Percentiles rank a stretch among this genome's conserved stretches.
These are phyloP conservation scores for Cephus pygmeus DNA, from an alignment of 2,888 invertebrate genomes.

Conservation along the genomic window DNA sequence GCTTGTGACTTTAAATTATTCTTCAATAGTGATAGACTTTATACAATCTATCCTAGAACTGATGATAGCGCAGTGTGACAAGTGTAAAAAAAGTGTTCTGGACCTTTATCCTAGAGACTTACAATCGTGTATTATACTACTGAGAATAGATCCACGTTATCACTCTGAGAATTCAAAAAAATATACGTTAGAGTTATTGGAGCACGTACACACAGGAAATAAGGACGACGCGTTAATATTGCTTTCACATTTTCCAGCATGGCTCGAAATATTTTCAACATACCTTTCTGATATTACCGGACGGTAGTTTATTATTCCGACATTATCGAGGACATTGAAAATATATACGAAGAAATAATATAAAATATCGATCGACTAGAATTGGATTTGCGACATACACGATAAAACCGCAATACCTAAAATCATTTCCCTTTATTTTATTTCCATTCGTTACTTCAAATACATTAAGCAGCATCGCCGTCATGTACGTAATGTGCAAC, in stretches of 20 bases:
- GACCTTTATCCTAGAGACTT: conserved; percentile 53
- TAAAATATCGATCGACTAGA: too few relatives aligned
- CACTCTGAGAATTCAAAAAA: conserved; percentile 42
- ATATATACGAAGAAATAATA: too few relatives aligned
- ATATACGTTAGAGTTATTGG: conserved; percentile 35
- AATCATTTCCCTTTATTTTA: conserved; percentile 34
- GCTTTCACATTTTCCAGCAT: conserved; percentile 52
- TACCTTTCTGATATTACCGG: conserved; percentile 15
- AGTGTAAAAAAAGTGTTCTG: conserved; percentile 36
- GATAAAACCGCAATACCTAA: conserved; percentile 22
- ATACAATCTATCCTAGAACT: conserved; percentile 36
- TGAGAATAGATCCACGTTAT: conserved; percentile 44
- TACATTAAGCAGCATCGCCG: conserved; percentile 41
- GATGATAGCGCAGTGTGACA: conserved; percentile 32
- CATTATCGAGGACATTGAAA: too few relatives aligned
- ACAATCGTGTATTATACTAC: conserved; percentile 45
- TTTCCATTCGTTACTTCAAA: conserved; percentile 42
- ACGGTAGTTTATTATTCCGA: too few relatives aligned
- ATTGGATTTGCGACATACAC: neutral
- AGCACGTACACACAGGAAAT: conserved; percentile 35
- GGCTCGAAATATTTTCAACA: conserved; percentile 40
- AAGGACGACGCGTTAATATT: conserved; percentile 40
- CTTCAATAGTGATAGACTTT: conserved; percentile 38
- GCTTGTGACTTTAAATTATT: conserved; percentile 38
- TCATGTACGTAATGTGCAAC: conserved; percentile 41